Evolutionary conservation across 2,797 vertebrate species (phyloP).

Genomic region (Sphenopsis melanotis): DNA sequence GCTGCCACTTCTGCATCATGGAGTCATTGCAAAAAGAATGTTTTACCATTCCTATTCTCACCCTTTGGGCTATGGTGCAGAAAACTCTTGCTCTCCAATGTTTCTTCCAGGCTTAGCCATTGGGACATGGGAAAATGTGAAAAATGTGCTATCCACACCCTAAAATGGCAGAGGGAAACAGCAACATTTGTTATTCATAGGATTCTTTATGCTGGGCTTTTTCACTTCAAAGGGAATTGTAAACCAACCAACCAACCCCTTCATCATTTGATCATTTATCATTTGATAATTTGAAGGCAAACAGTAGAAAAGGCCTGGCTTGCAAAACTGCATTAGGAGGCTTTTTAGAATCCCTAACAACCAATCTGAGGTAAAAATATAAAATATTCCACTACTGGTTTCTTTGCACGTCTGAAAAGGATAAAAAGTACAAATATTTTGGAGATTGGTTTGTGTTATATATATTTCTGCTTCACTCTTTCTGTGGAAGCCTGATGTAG

Average conservation of each 20-base stretch:
- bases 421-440: not conserved
- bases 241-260: not conserved
- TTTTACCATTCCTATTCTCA: not conserved
- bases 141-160: not conserved
- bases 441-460: not conserved
- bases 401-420: not conserved
- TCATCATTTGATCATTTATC: not conserved
- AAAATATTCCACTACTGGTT: not conserved
- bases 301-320: not conserved
- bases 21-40: not conserved
- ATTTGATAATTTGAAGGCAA: conserved; percentile 15
- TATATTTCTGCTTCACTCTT: not conserved
- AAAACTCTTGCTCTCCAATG: not conserved
- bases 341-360: not conserved
- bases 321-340: not conserved
- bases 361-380: not conserved
- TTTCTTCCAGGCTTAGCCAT: not conserved
- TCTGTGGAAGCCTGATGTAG: not conserved
- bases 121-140: not conserved
- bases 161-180: not conserved
- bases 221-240: conserved; percentile 15
- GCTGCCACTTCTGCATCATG: not conserved
- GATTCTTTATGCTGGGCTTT: not conserved
- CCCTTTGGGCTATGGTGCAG: not conserved
- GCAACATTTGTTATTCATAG: not conserved